Evolutionary conservation across 1,140 invertebrate species (phyloP).

Genomic region (Saccostrea glomerata): DNA sequence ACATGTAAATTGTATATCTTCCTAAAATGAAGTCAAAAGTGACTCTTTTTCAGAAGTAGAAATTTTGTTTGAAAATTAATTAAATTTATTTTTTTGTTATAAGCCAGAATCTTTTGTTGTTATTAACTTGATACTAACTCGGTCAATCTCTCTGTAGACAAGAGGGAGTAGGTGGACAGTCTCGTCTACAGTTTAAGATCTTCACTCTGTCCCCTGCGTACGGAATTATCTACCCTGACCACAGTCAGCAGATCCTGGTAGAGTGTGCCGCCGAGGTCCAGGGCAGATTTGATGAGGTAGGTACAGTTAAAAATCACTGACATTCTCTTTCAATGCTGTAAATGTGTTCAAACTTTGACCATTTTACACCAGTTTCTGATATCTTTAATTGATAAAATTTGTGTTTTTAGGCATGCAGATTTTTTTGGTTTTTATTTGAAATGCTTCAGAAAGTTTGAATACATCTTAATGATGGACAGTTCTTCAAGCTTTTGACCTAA

Average conservation of each 20-base stretch:
- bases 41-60: too few species aligned
- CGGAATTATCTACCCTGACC: conserved; percentile 75
- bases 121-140: too few species aligned
- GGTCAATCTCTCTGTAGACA: conserved; percentile 64
- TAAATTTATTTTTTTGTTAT: too few species aligned
- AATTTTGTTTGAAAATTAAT: too few species aligned
- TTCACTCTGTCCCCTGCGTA: conserved; percentile 78
- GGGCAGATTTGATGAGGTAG: conserved; percentile 75
- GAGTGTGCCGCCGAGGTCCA: conserved; percentile 77
- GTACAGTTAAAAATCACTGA: neutral
- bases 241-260: conserved; percentile 75
- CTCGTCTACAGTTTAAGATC: conserved; percentile 73
- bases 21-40: too few species aligned
- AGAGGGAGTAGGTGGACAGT: conserved; percentile 72
- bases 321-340: neutral
- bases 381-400: too few species aligned
- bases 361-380: neutral
- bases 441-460: too few species aligned
- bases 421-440: too few species aligned
- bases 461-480: too few species aligned
- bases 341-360: neutral
- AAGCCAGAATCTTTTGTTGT: too few species aligned
- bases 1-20: too few species aligned
- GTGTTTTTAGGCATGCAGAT: too few species aligned
- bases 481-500: neutral